Evolutionary conservation across 1,140 invertebrate species (phyloP).

Genomic region (Drosophila punjabiensis): DNA sequence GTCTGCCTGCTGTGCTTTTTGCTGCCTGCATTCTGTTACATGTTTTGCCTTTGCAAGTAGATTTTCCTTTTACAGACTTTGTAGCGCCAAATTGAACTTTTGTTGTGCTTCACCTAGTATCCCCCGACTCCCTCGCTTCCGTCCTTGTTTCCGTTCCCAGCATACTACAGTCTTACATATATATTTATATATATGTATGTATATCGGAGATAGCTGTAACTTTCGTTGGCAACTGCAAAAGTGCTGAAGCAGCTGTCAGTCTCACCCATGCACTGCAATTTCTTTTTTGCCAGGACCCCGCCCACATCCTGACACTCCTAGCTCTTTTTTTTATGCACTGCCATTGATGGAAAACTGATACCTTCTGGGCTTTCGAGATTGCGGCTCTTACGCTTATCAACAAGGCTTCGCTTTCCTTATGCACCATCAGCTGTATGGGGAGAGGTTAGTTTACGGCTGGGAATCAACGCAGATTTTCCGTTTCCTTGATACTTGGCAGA

Average conservation of each 20-base stretch:
- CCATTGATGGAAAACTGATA: constrained; percentile 46
- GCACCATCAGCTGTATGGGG: constrained; percentile 1
- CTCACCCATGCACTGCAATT: constrained; percentile 35
- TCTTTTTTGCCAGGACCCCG: constrained; percentile 5
- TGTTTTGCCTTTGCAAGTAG: constrained; percentile 71
- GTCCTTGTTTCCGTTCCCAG: background rate
- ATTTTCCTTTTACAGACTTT: constrained; percentile 77
- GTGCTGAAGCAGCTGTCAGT: constrained; percentile 56
- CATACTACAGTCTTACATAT: constrained; percentile 6
- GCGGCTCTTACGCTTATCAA: constrained; percentile 24
- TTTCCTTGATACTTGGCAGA: background rate
- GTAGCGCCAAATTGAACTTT: constrained; percentile 82
- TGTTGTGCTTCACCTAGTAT: constrained; percentile 55
- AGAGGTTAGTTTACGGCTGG: constrained; percentile 21
- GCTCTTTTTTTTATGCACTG: constrained; percentile 19
- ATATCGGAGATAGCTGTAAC: constrained; percentile 48
- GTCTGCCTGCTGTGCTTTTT: constrained; percentile 42
- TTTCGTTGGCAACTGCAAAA: constrained; percentile 45
- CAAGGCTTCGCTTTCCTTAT: constrained; percentile 5
- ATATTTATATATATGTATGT: constrained; percentile 3
- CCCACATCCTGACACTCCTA: constrained; percentile 30
- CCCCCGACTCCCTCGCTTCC: constrained; percentile 16
- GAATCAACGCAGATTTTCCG: constrained; percentile 20
- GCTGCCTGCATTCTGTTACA: constrained; percentile 57
- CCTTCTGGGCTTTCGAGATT: constrained; percentile 37